Evolutionary conservation across 1,140 invertebrate genomes (phyloP), one percentile per base, ranked within the genome.

Genomic region (Lucilia cuprina): DNA sequence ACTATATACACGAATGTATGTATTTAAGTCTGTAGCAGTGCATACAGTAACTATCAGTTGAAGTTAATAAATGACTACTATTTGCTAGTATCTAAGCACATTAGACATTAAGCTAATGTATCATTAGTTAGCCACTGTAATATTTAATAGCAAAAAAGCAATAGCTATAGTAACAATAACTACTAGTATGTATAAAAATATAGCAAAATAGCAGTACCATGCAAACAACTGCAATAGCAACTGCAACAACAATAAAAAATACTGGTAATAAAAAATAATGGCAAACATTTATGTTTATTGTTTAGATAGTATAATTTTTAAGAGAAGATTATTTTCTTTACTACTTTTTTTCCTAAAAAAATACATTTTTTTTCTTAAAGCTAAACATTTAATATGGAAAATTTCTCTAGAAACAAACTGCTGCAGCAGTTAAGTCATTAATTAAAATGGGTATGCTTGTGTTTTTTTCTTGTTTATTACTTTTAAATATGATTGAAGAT

Each of bases 91-190:
- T 70, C 65, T 70, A 60, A 60, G 55, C 55, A 70, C 65, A 70
- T 80, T 80, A 80, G 77, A 80, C 77, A 80, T 80, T 80, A 80
- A 80, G 77, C 77, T 80, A 80, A 80, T 80, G 77, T 80, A 80
- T 80, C 77, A 80, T 80, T 80, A 80, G 77, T 70, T 70, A 21
- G 65, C 65, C 65, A 70, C 77, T 80, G 21, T 80, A 41, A 49
- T 50, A 80, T n/a, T 78, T n/a, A n/a, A n/a, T n/a, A n/a, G n/a
- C n/a, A n/a, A n/a, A n/a, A n/a, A n/a, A 41, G 74, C 25, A 60
- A 60, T n/a, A 60, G n/a, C 55, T 60, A 13, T 5, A 60, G n/a
- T 60, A 60, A 60, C 55, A 60, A 60, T 60, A 60, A 60, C 13
- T 17, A 60, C 55, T 17, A 60, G 0, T 60, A 13, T 13, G 12